These are phyloP conservation scores for Neolamprologus longior DNA, from an alignment of 2,113 vertebrate species.

Conservation along the genomic window DNA sequence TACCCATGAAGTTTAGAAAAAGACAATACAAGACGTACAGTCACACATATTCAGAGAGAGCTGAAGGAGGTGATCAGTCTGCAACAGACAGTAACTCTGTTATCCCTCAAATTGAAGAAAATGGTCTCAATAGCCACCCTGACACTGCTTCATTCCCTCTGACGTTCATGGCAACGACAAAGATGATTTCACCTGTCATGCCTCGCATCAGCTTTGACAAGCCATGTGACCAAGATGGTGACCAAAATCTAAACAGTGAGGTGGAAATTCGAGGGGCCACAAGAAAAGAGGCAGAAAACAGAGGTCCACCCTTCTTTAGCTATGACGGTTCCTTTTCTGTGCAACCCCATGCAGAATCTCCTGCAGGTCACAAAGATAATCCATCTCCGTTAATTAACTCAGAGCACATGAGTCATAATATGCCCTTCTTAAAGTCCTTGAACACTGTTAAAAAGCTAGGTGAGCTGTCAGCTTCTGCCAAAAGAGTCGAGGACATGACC, in stretches of 20 bases:
- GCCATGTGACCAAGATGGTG: conserved; percentile 39
- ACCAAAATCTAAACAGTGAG: conserved; percentile 33
- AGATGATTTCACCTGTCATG: conserved; percentile 66
- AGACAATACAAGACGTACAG: conserved; percentile 85
- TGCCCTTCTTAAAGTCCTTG: conserved; percentile 60
- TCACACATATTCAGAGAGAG: conserved; percentile 75
- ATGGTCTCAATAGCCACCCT: conserved; percentile 51
- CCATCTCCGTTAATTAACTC: conserved; percentile 28
- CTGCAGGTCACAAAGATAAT: conserved; percentile 72
- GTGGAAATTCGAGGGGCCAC: conserved; percentile 3
- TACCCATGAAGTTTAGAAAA: conserved; percentile 94
- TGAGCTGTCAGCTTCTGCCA: conserved; percentile 66
- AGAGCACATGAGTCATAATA: conserved; percentile 21
- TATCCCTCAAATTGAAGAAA: conserved; percentile 71
- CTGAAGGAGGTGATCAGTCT: conserved; percentile 59
- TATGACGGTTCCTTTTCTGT: conserved; percentile 73
- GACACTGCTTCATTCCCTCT: conserved; percentile 60
- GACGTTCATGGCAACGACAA: conserved; percentile 77
- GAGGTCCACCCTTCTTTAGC: conserved; percentile 70
- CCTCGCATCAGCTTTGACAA: conserved; percentile 69
- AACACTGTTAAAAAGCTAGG: conserved; percentile 75
- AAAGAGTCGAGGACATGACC: conserved; percentile 69
- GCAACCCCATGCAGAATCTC: conserved; percentile 75
- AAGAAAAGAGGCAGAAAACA: conserved; percentile 26
- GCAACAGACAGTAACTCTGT: conserved; percentile 66